Conservation (phyloP, 2,113 vertebrate genomes). For the Haliaeetus leucogaster region DNA sequence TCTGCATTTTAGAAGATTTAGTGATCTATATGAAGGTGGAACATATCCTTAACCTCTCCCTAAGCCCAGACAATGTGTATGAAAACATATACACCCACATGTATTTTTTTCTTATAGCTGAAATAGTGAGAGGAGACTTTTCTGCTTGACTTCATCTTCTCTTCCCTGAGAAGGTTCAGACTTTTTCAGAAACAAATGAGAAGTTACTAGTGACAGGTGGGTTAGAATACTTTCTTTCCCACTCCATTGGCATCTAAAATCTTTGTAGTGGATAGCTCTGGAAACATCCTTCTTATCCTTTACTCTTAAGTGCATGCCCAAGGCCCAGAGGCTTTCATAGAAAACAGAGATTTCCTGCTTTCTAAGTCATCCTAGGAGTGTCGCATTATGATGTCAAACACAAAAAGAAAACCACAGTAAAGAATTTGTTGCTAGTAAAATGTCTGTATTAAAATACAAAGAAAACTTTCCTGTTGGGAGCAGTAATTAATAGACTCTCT, state of each 20-base stretch:
- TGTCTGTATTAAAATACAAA: constrained; percentile 62
- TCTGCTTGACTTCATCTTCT: not conserved
- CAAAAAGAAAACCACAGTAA: constrained; percentile 7
- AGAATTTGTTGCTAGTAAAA: constrained; percentile 39
- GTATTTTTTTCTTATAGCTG: not conserved
- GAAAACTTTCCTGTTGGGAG: not conserved
- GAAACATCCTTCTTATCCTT: not conserved
- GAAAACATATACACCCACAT: not conserved
- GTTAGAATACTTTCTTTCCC: not conserved
- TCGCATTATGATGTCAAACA: not conserved
- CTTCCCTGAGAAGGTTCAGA: not conserved
- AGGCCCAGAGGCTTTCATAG: not conserved
- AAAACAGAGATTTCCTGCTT: not conserved
- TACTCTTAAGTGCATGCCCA: not conserved
- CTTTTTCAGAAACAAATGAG: not conserved
- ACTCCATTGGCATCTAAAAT: not conserved
- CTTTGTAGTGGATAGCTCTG: not conserved
- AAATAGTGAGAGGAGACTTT: not conserved
- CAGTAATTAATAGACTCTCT: not conserved
- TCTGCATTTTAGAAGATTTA: not conserved
- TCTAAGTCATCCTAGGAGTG: not conserved
- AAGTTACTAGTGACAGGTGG: not conserved
- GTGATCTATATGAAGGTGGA: not conserved
- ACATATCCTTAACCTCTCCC: not conserved
- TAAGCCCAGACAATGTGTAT: not conserved